Evolutionary conservation across 2,797 vertebrate genomes (phyloP).

Genomic region (Heteromormyrus szaboi): DNA sequence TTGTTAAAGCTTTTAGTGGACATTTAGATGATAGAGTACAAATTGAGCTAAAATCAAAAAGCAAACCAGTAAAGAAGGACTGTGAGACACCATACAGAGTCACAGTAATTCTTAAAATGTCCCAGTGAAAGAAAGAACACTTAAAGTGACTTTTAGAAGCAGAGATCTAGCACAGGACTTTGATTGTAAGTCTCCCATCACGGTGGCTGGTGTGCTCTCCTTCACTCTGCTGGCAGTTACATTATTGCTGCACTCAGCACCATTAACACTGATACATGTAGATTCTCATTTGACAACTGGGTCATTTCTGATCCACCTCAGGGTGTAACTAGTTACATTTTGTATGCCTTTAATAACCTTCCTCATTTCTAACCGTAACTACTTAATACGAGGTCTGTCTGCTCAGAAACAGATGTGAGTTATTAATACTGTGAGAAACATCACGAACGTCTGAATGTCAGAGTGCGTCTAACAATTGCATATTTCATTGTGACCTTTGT

Average conservation of each 20-base stretch:
- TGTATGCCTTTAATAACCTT: not conserved
- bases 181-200: not conserved
- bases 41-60: not conserved
- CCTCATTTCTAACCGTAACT: not conserved
- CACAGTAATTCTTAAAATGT: not conserved
- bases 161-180: not conserved
- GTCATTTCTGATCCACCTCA: not conserved
- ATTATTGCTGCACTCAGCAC: constrained; percentile 1
- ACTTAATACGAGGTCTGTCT: not conserved
- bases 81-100: not conserved
- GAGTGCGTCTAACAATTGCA: constrained; percentile 4
- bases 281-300: not conserved
- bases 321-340: not conserved
- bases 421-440: not conserved
- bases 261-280: not conserved
- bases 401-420: not conserved
- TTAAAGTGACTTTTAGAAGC: not conserved
- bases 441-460: not conserved
- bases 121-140: not conserved
- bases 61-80: not conserved
- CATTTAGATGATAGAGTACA: constrained; percentile 14
- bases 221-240: not conserved
- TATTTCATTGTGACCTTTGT: constrained; percentile 5
- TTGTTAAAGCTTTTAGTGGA: constrained; percentile 20
- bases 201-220: not conserved